Evolutionary conservation across 2,888 invertebrate genomes (phyloP).

Genomic region (Opisthograptis luteolata): DNA sequence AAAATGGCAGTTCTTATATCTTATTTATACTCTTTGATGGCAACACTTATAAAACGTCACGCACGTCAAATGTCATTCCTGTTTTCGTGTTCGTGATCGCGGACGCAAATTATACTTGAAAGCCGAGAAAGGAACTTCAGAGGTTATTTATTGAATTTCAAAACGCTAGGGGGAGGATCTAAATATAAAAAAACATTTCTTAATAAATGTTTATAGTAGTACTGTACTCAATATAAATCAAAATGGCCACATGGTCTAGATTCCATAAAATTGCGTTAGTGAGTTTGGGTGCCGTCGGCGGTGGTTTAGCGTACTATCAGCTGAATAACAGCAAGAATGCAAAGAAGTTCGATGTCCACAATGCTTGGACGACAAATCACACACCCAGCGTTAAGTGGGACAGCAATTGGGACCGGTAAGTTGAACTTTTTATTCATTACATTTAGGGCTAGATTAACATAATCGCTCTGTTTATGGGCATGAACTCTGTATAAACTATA

Average conservation of each 20-base stretch:
- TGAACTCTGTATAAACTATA: too few species aligned
- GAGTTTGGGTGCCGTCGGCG: slow-evolving; percentile 87
- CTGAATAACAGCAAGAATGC: slow-evolving; percentile 67
- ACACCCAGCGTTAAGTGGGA: slow-evolving; percentile 91
- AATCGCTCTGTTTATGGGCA: background rate
- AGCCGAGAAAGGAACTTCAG: too few species aligned
- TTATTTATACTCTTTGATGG: too few species aligned
- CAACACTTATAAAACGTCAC: too few species aligned
- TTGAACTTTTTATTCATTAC: slow-evolving; percentile 30
- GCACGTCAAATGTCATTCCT: too few species aligned
- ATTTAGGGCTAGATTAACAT: too few species aligned
- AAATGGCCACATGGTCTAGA: slow-evolving; percentile 83
- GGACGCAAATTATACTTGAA: too few species aligned
- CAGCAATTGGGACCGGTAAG: slow-evolving; percentile 94
- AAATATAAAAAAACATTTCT: too few species aligned
- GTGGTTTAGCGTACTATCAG: slow-evolving; percentile 86
- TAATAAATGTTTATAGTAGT: background rate
- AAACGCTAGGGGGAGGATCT: too few species aligned
- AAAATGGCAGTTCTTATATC: too few species aligned
- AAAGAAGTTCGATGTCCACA: slow-evolving; percentile 78
- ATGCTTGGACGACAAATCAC: slow-evolving; percentile 89
- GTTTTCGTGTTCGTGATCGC: too few species aligned
- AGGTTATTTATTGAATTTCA: too few species aligned
- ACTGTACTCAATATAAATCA: slow-evolving; percentile 4
- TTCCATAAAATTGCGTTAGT: slow-evolving; percentile 83